Percentiles rank a stretch among this genome's conserved stretches.
phyloP scores from a whole-genome alignment of 2,888 invertebrate species.

The Papilio gigon region DNA sequence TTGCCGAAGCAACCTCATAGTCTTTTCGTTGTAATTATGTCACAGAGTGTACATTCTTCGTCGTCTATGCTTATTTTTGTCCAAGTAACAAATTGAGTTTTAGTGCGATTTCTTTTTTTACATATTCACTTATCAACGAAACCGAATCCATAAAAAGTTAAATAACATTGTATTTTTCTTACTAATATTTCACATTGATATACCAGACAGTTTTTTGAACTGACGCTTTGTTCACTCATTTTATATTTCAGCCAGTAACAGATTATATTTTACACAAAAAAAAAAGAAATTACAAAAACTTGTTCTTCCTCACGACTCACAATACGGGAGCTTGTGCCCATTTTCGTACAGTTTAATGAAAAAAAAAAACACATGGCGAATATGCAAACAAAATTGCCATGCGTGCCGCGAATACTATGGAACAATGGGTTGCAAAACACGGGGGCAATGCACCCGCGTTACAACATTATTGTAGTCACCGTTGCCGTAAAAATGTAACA shows the following conservation, averaged over 20 bases:
- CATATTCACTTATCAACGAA: too few relatives aligned
- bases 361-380: constrained; percentile 38
- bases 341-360: constrained; percentile 40
- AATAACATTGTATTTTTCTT: too few relatives aligned
- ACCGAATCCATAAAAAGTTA: too few relatives aligned
- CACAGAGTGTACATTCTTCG: neutral
- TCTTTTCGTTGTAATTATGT: neutral
- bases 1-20: neutral
- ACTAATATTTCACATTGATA: neutral
- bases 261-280: constrained; percentile 29
- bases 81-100: neutral
- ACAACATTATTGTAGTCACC: constrained; percentile 42
- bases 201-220: constrained; percentile 24
- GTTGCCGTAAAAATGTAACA: constrained; percentile 22
- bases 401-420: constrained; percentile 52
- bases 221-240: neutral
- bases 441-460: constrained; percentile 60
- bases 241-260: constrained; percentile 23
- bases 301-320: constrained; percentile 30
- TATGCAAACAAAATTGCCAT: constrained; percentile 47
- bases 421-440: constrained; percentile 67
- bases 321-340: constrained; percentile 36
- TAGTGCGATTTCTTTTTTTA: neutral
- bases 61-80: too few relatives aligned
- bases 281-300: constrained; percentile 32